Evolutionary conservation across 2,113 vertebrate genomes (phyloP).

Genomic region (Eurystomus gularis): DNA sequence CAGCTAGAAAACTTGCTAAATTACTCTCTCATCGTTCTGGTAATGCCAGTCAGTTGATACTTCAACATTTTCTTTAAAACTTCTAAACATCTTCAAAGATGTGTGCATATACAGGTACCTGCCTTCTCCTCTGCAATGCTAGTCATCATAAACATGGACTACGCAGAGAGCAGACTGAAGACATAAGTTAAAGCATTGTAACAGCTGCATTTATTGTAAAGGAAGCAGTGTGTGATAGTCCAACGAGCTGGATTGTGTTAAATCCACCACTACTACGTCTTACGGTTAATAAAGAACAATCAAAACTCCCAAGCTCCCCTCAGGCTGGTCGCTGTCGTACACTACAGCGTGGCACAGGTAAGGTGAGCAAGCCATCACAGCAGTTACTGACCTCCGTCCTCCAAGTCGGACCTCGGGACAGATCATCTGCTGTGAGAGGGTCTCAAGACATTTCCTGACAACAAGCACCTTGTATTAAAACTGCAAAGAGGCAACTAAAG

Average conservation of each 20-base stretch:
- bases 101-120: neutral
- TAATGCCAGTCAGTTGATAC: neutral
- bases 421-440: neutral
- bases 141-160: neutral
- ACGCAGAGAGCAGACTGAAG: neutral
- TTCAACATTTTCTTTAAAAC: neutral
- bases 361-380: neutral
- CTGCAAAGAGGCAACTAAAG: neutral
- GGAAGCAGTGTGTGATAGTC: neutral
- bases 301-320: no score
- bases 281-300: neutral
- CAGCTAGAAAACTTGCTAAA: neutral
- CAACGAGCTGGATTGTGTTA: neutral
- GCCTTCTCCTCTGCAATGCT: neutral
- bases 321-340: rapidly evolving
- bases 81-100: no score
- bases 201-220: neutral
- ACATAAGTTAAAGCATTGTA: neutral
- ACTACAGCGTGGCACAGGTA: neutral
- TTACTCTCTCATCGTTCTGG: neutral
- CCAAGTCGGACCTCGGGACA: neutral
- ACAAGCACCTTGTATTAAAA: rapidly evolving
- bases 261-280: neutral
- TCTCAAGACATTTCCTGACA: neutral
- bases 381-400: neutral